These are phyloP conservation scores for Linnaemya tessellans DNA, from an alignment of 2,888 invertebrate genomes.

Conservation along the genomic window DNA sequence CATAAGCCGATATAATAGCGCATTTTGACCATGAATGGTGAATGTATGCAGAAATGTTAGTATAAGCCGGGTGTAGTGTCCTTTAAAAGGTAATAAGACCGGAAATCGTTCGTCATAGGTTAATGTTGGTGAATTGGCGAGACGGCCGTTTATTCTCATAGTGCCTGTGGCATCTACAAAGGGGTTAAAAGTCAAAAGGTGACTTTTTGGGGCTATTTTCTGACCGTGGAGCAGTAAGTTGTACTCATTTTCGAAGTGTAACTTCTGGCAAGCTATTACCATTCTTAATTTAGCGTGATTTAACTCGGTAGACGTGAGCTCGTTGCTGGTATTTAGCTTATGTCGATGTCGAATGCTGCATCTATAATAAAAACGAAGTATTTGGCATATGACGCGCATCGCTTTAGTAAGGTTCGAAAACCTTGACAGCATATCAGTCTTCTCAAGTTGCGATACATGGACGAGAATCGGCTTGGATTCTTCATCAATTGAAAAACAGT, in stretches of 20 bases:
- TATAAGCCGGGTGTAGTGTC: background rate
- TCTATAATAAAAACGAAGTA: background rate
- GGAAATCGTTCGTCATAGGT: background rate
- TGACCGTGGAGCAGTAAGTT: background rate
- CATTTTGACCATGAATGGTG: slow-evolving; percentile 4
- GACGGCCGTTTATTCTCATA: background rate
- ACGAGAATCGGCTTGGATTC: background rate
- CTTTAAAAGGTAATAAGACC: background rate
- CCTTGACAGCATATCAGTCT: background rate
- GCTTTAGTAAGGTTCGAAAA: background rate
- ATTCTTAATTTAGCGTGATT: background rate
- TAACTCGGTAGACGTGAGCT: background rate
- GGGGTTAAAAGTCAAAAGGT: background rate
- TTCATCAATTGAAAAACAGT: background rate
- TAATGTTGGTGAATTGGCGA: no score
- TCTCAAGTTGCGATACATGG: background rate
- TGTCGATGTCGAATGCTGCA: background rate
- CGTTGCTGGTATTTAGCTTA: background rate
- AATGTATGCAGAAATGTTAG: no score
- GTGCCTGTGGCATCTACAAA: background rate
- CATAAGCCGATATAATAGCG: background rate
- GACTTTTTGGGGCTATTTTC: no score
- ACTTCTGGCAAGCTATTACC: background rate
- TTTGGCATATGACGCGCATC: background rate
- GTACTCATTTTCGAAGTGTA: background rate